Evolutionary conservation across 2,888 invertebrate species (phyloP).

Genomic region (Aspidiotus rigidus): DNA sequence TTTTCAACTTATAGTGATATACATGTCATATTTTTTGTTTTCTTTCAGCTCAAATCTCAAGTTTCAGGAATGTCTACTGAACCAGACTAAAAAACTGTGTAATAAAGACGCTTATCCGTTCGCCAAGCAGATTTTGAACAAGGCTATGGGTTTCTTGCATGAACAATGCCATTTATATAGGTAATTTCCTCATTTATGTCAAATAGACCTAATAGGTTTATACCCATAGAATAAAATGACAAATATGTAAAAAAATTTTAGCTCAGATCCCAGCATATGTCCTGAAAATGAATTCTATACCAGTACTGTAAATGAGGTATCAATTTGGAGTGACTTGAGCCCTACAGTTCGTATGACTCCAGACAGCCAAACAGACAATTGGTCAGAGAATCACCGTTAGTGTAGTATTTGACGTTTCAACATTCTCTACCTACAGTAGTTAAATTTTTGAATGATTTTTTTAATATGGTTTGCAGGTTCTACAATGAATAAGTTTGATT

Average conservation of each 20-base stretch:
- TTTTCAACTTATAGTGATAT: not conserved
- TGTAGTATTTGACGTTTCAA: not conserved
- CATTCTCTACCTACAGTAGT: not conserved
- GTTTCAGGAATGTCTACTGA: conserved; percentile 51
- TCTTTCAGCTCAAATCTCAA: conserved; percentile 50
- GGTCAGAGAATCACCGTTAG: conserved; percentile 24
- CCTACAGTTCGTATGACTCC: conserved; percentile 12
- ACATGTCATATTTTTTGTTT: not conserved
- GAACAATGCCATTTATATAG: conserved; percentile 53
- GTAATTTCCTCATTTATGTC: conserved; percentile 43
- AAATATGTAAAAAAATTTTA: conserved; percentile 38
- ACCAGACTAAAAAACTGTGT: conserved; percentile 48
- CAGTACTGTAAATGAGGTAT: conserved; percentile 20
- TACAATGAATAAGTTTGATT: conserved; percentile 22
- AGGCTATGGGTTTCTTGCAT: conserved; percentile 51
- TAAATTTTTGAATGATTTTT: not conserved
- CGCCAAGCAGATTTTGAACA: conserved; percentile 50
- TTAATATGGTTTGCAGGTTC: not conserved
- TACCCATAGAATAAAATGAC: not conserved
- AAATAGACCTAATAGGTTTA: no score
- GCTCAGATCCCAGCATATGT: conserved; percentile 49
- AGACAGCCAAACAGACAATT: conserved; percentile 6
- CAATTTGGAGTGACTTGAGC: conserved; percentile 19
- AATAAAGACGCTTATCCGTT: conserved; percentile 49
- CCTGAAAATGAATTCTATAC: conserved; percentile 39